Conservation (phyloP, 2,797 vertebrate genomes). For the Myripristis murdjan region DNA sequence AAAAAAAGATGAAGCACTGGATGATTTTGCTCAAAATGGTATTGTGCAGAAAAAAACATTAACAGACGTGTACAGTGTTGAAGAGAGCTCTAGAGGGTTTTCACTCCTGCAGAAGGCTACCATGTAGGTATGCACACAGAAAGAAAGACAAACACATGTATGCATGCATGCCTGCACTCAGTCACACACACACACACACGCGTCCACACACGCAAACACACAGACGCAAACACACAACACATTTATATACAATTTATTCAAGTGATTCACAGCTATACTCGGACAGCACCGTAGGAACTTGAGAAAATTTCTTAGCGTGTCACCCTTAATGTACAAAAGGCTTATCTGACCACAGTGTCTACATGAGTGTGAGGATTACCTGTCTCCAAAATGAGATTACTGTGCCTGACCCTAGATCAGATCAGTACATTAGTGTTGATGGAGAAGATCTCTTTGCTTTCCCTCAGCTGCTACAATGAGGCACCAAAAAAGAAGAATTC, state of each 20-base stretch:
- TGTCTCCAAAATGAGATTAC: neutral
- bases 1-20: conserved; percentile 18
- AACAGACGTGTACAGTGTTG: neutral
- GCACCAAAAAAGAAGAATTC: neutral
- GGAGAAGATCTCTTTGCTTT: neutral
- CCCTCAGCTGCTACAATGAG: conserved; percentile 2
- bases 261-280: neutral
- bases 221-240: conserved; percentile 4
- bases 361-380: neutral
- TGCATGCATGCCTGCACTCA: too few relatives aligned
- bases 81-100: neutral
- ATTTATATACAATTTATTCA: neutral
- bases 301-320: neutral
- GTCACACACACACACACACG: neutral
- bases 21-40: conserved; percentile 11
- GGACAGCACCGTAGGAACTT: neutral
- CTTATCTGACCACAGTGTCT: neutral
- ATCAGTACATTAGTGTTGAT: neutral
- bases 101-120: conserved; percentile 4
- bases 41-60: neutral
- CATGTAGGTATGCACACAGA: conserved; percentile 3
- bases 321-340: neutral
- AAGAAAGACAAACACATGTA: neutral
- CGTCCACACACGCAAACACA: neutral
- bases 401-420: conserved; percentile 6